Evolutionary conservation across 30 jellyfish, hydroid and myxozoan species (phyloP), one percentile per base, ranked within the genome.

Genomic region (Clytia hemisphaerica): DNA sequence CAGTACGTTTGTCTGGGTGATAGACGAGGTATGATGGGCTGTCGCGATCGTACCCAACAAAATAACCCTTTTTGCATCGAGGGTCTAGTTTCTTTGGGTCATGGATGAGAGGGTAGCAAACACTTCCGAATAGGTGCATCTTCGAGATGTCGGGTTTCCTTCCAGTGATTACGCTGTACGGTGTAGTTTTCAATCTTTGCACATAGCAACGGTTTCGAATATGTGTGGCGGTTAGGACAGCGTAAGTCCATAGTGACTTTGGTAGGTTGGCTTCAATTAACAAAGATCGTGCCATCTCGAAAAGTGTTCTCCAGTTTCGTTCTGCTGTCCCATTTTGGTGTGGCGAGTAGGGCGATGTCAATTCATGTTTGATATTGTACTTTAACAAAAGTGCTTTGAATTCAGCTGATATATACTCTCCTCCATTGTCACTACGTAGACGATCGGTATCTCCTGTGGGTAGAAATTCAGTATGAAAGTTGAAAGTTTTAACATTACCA

Each of bases 281-380:
- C 67, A 51, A 10, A 33, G 67, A 16, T 65, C 78, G 16, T 22
- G 76, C 78, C 78, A 65, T 65, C 7, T 65, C 78, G 26, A 65
- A 65, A 36, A 40, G 15, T 7, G 78, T n/a, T 6, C 77, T 32
- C 78, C 78, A 65, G 15, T 40, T 65, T 65, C 78, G 37, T 40
- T 65, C 78, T 34, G 78, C 78, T 29, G 78, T 65, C n/a, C 78
- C 78, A 45, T 65, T 65, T 65, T 65, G 78, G 53, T 65, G 78
- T 19, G 76, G 78, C 7, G 78, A 65, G 59, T 65, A 40, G 7
- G 78, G 78, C 40, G 78, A 65, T 6, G 77, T 35, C 10, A 65
- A 26, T 65, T 65, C 78, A 53, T 25, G 73, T 30, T 19, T 60
- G 66, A 60, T 60, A 22, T n/a, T 30, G 66, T 60, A 65, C 36